Evolutionary conservation across 1,140 invertebrate genomes (phyloP), one percentile per base, ranked within the genome.

Genomic region (Rhagoletis zephyria): DNA sequence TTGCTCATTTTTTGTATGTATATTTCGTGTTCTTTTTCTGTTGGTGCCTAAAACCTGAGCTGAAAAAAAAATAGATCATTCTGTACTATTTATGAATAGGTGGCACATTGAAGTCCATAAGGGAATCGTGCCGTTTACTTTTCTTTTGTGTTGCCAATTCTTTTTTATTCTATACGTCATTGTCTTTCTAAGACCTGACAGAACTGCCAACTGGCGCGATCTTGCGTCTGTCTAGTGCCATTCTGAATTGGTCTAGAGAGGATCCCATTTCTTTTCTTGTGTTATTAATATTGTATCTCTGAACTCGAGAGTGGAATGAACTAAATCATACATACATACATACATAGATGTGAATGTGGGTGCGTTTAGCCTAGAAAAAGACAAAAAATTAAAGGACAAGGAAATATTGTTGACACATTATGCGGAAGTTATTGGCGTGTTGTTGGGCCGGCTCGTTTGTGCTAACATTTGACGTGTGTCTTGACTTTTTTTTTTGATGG

Each of bases 91-190:
- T n/a, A n/a, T 56, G 74, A 56, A 30, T 30, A 81, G 51, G 74
- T 12, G 48, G 48, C 51, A 59, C 51, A 16, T 81, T 56, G n/a
- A 42, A 19, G 74, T n/a, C 74, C 48, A 81, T 81, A 56, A 81
- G 74, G 51, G 74, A 81, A 56, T 81, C 48, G 48, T 81, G 74
- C 74, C 74, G n/a, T 81, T 81, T 81, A 81, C 48, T 19, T 30
- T n/a, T 51, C 48, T 81, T 56, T 81, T 81, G 74, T 81, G 74
- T 81, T 81, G 74, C 48, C 74, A 81, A 59, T 81, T 81, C 48
- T 81, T 81, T 74, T 16, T 48, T 10, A n/a, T 42, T 30, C 30
- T 1, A 30, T 30, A 30, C 30, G 30, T 48, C 56, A 30, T 56
- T 81, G n/a, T 56, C 4, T 59, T 56, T 7, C 16, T 81, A 4